phyloP scores from a whole-genome alignment of 2,113 vertebrate genomes.

The Calyptommatus sinebrachiatus region DNA sequence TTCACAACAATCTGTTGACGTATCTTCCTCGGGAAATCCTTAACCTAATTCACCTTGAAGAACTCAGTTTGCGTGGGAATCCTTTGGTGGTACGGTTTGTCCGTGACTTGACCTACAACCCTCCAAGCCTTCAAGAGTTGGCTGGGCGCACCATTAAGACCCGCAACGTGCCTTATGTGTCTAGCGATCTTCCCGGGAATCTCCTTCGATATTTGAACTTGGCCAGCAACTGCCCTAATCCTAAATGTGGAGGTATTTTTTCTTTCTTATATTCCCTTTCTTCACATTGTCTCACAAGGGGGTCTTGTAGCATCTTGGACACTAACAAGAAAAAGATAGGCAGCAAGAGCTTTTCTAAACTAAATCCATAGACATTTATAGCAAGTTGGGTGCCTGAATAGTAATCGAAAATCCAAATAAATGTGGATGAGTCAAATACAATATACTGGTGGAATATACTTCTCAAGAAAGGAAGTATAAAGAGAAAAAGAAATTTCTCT shows the following conservation, averaged over 20 bases:
- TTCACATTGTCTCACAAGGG: too few species aligned
- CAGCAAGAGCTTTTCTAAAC: too few species aligned
- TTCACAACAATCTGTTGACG: constrained; percentile 96
- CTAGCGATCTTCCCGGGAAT: constrained; percentile 78
- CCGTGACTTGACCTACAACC: constrained; percentile 75
- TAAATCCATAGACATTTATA: too few species aligned
- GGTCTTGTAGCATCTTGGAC: too few species aligned
- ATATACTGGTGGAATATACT: too few species aligned
- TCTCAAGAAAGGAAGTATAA: too few species aligned
- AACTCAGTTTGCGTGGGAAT: constrained; percentile 95
- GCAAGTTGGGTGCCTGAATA: too few species aligned
- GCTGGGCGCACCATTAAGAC: constrained; percentile 76
- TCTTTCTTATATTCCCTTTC: background rate
- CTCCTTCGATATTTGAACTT: constrained; percentile 82
- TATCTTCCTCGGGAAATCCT: constrained; percentile 96
- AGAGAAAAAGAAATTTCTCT: too few species aligned
- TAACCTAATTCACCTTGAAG: constrained; percentile 82
- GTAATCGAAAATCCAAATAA: too few species aligned
- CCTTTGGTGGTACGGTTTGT: constrained; percentile 87
- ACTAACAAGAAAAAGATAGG: too few species aligned
- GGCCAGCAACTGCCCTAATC: constrained; percentile 92
- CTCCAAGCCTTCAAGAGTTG: constrained; percentile 77
- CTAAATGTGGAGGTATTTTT: constrained; percentile 85
- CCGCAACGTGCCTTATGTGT: constrained; percentile 63
- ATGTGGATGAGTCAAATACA: too few species aligned